phyloP scores from a whole-genome alignment of 2,797 vertebrate genomes.

The Chelon auratus region DNA sequence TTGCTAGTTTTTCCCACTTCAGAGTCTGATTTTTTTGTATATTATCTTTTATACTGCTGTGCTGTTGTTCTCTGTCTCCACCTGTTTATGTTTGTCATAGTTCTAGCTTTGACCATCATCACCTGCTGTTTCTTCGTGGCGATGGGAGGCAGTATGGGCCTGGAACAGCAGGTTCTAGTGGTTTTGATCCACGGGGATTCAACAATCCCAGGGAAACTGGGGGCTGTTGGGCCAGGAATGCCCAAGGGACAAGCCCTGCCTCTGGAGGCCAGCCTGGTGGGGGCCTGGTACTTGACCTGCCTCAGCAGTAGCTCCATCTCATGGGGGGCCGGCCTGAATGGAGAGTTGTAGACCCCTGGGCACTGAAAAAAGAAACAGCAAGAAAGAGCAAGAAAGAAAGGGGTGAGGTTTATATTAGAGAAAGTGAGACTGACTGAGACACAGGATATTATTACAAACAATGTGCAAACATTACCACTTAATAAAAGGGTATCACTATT shows the following conservation, averaged over 20 bases:
- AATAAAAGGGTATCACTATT: not conserved
- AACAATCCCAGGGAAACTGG: slow-evolving; percentile 46
- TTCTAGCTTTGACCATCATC: slow-evolving; percentile 42
- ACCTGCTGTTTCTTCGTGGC: slow-evolving; percentile 89
- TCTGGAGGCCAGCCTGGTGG: slow-evolving; percentile 52
- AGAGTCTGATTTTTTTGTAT: not conserved
- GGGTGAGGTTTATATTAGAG: slow-evolving; percentile 1
- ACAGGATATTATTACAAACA: not conserved
- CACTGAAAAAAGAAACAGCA: slow-evolving; percentile 76
- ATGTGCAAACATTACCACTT: slow-evolving; percentile 13
- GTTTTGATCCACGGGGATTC: slow-evolving; percentile 60
- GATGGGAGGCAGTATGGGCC: slow-evolving; percentile 87
- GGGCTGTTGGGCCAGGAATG: slow-evolving; percentile 31
- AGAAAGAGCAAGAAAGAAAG: not conserved
- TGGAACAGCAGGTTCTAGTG: slow-evolving; percentile 47
- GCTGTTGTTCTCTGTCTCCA: slow-evolving; percentile 11
- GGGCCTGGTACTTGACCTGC: slow-evolving; percentile 84
- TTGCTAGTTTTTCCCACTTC: not conserved
- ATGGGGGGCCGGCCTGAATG: slow-evolving; percentile 87
- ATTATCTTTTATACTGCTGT: not conserved
- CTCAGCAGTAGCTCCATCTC: slow-evolving; percentile 91
- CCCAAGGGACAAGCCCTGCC: slow-evolving; percentile 51
- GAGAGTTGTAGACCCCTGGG: slow-evolving; percentile 94
- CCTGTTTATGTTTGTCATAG: slow-evolving; percentile 25
- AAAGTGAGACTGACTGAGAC: slow-evolving; percentile 1